Conservation (phyloP, 1,140 invertebrate species). For the Polyergus mexicanus region DNA sequence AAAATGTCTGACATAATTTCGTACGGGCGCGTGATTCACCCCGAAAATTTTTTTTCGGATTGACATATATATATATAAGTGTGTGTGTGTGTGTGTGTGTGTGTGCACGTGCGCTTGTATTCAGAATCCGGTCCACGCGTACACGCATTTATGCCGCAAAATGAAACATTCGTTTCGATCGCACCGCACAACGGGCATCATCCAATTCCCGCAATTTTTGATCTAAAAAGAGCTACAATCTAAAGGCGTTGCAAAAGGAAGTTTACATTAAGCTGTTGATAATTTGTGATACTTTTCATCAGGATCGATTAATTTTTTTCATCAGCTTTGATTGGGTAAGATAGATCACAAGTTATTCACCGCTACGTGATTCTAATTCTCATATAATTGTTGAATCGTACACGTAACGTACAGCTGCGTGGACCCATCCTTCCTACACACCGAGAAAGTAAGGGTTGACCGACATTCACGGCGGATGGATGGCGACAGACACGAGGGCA, state of each 20-base stretch:
- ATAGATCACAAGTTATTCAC: not conserved
- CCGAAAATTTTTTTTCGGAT: constrained; percentile 22
- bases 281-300: not conserved
- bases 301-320: constrained; percentile 15
- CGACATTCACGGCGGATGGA: constrained; percentile 35
- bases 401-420: not conserved
- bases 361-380: not conserved
- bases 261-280: not conserved
- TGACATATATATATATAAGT: no score
- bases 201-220: not conserved
- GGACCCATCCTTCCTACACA: not conserved
- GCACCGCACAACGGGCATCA: not conserved
- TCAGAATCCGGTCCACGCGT: constrained; percentile 13
- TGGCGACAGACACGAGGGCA: constrained; percentile 26
- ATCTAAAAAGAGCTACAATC: not conserved
- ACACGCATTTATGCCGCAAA: constrained; percentile 17
- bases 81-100: no score
- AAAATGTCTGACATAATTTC: constrained; percentile 30
- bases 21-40: constrained; percentile 43
- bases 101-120: constrained; percentile 27
- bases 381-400: not conserved
- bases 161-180: not conserved
- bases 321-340: not conserved
- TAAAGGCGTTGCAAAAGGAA: not conserved
- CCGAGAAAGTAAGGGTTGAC: constrained; percentile 42